A percentile compares a stretch with the other conserved stretches of the same genome.
Conservation (phyloP, 1,140 invertebrate genomes). For the Bombus affinis region DNA sequence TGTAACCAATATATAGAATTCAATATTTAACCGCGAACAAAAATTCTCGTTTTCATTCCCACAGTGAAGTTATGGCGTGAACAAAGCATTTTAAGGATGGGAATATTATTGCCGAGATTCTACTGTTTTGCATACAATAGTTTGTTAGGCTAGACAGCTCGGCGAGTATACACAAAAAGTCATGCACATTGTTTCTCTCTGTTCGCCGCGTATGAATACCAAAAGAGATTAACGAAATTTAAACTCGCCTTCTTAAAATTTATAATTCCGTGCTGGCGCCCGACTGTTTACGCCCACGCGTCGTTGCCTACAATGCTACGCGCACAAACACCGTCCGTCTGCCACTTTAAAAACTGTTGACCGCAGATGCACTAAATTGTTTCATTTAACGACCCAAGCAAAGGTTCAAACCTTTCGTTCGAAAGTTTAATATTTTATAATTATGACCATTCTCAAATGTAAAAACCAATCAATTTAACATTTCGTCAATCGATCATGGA, state of each 20-base stretch:
- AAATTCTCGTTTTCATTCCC: not conserved
- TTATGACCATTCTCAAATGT: no score
- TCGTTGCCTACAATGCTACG: not conserved
- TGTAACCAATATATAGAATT: not conserved
- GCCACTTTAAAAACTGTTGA: conserved; percentile 6
- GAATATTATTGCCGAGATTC: conserved; percentile 20
- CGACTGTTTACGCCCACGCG: conserved; percentile 33
- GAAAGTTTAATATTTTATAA: not conserved
- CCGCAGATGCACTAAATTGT: not conserved
- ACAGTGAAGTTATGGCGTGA: not conserved
- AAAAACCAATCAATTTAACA: not conserved
- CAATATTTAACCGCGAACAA: not conserved
- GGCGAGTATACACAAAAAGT: not conserved
- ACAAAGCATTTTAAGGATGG: conserved; percentile 12
- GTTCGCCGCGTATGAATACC: conserved; percentile 2
- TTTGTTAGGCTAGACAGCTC: conserved; percentile 30
- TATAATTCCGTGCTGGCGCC: conserved; percentile 49
- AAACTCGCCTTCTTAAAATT: conserved; percentile 38
- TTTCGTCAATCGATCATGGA: no score
- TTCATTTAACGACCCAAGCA: not conserved
- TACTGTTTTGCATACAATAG: conserved; percentile 55
- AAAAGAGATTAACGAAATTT: conserved; percentile 43
- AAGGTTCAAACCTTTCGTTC: no score
- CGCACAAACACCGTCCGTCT: not conserved
- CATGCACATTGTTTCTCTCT: conserved; percentile 17